A percentile compares a stretch with the other conserved stretches of the same genome.
These are phyloP conservation scores for Drosophila mauritiana DNA, from an alignment of 1,140 invertebrate genomes.

Conservation along the genomic window DNA sequence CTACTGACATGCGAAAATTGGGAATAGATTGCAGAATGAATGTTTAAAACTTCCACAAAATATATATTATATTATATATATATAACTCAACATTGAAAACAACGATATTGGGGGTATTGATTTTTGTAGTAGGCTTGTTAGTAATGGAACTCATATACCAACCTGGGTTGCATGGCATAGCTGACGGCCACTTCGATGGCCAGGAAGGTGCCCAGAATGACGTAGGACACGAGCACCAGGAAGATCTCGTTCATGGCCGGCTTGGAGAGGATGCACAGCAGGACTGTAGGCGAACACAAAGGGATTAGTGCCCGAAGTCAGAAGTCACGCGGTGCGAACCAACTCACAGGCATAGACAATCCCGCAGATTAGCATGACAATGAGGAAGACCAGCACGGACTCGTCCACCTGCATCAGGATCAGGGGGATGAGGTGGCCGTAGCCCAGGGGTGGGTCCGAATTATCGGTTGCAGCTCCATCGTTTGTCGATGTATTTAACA, in stretches of 20 bases:
- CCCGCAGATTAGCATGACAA: conserved; percentile 85
- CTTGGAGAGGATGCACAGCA: conserved; percentile 91
- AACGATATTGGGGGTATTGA: no score
- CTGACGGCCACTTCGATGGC: conserved; percentile 87
- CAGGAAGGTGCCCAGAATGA: conserved; percentile 90
- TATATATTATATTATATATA: no score
- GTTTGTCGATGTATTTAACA: conserved; percentile 51
- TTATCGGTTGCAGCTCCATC: conserved; percentile 17
- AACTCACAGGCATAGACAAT: conserved; percentile 86
- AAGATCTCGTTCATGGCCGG: conserved; percentile 95
- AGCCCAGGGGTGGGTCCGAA: conserved; percentile 63
- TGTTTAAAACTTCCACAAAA: no score
- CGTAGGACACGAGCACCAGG: conserved; percentile 92
- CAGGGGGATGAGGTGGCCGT: conserved; percentile 45
- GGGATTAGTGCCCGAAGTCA: conserved; percentile 21
- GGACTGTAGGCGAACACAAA: conserved; percentile 85
- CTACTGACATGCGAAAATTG: no score
- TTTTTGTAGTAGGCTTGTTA: no score
- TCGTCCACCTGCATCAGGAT: conserved; percentile 73
- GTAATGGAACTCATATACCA: conserved; percentile 33
- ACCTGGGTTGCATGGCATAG: conserved; percentile 86
- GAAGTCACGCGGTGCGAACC: conserved; percentile 17
- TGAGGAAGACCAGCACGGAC: conserved; percentile 84
- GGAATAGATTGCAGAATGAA: no score
- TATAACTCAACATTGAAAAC: no score